Evolutionary conservation across 2,113 vertebrate genomes (phyloP), one percentile per base, ranked within the genome.

Genomic region (Garra rufa): DNA sequence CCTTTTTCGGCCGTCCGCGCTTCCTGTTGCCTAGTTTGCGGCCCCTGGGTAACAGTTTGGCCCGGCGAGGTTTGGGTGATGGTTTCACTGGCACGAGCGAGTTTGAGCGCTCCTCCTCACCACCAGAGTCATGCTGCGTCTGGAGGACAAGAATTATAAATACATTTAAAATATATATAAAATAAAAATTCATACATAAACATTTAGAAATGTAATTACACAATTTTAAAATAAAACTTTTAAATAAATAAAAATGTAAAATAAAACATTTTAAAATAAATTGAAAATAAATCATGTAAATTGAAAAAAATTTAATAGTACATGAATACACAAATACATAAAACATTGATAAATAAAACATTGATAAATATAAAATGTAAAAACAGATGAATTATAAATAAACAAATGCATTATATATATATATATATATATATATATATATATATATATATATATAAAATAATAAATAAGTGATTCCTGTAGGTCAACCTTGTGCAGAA

Each of bases 1-100:
- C 95, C 79, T 99, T 99, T 94, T 99, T 99, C 89, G 98, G 98
- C 4, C 98, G 96, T 3, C 98, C 98, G 0, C 98, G 96, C 90
- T 98, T 99, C 88, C 96, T 96, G 87, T 95, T 98, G 9, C 96
- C 96, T 91, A 99, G 91, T 89, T 98, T 99, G 85, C 97, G 95
- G 70, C 97, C 96, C 85, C 98, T 99, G 85, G 96, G 93, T 83
- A 96, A 93, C 11, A 99, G 93, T 55, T 96, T 95, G 9, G 96
- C 92, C 89, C 96, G 95, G 30, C 96, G 88, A 1, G 97, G 95
- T 89, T 98, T 99, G 85, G 98, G 95, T 8, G 97, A 92, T 13
- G 96, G 91, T 87, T 99, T 99, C 84, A 96, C 88, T 81, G 92
- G 90, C 38, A 95, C 19, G 30, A 95, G 88, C 55, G 94, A 85